phyloP scores from a whole-genome alignment of 2,797 vertebrate species.

The Tapirus indicus region DNA sequence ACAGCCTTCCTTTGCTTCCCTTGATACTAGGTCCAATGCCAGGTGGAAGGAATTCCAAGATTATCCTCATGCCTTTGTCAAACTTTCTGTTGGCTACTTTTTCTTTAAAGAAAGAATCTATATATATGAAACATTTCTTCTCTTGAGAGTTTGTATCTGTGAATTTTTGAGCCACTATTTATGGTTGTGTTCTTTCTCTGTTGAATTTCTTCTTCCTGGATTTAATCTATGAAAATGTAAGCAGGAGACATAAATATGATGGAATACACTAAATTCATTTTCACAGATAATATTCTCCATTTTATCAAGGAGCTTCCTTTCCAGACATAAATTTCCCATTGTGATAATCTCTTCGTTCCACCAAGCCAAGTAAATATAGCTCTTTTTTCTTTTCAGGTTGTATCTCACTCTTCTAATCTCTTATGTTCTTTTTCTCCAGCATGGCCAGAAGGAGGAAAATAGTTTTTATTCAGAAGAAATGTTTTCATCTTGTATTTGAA shows the following conservation, averaged over 20 bases:
- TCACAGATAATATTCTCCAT: not conserved
- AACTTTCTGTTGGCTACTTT: not conserved
- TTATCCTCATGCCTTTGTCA: not conserved
- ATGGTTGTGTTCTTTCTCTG: not conserved
- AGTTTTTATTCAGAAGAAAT: not conserved
- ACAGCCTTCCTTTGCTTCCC: not conserved
- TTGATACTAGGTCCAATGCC: no score
- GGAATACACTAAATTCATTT: conserved; percentile 34
- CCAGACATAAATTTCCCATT: not conserved
- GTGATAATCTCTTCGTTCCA: not conserved
- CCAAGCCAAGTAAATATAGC: not conserved
- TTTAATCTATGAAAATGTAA: not conserved
- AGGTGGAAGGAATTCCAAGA: not conserved
- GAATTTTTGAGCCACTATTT: not conserved
- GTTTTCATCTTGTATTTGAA: not conserved
- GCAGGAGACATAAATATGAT: not conserved
- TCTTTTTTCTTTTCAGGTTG: not conserved
- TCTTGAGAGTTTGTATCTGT: not conserved
- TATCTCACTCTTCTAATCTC: not conserved
- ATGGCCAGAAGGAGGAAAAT: not conserved
- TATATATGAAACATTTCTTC: not conserved
- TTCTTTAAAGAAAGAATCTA: not conserved
- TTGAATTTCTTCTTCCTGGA: conserved; percentile 11
- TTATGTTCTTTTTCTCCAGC: not conserved
- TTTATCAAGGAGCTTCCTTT: not conserved